These are phyloP conservation scores for Drosophila orena DNA, from an alignment of 1,140 invertebrate genomes.

Conservation along the genomic window DNA sequence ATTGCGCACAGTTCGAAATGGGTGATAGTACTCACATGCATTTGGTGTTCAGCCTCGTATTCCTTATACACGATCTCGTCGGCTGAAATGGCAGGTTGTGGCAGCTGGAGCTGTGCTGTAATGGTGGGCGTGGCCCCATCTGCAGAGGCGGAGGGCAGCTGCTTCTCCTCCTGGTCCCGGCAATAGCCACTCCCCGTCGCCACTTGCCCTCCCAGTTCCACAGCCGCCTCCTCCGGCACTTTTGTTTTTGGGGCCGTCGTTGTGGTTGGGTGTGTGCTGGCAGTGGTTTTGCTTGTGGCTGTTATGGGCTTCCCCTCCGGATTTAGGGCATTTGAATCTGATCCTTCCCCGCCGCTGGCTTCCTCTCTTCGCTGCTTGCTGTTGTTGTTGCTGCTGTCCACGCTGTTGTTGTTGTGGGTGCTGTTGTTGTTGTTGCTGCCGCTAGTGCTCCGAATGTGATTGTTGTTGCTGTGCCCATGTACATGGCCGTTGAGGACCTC, in stretches of 20 bases:
- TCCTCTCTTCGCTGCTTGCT: conserved; percentile 9
- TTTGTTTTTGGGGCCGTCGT: conserved; percentile 54
- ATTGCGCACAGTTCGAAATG: background rate
- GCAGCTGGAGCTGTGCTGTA: conserved; percentile 36
- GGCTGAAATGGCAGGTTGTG: conserved; percentile 70
- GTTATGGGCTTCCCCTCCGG: conserved; percentile 7
- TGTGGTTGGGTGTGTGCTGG: conserved; percentile 62
- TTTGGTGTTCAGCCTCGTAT: conserved; percentile 95
- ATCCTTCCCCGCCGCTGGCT: background rate
- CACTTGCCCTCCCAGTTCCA: background rate
- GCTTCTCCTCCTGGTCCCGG: conserved; percentile 11
- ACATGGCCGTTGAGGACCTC: conserved; percentile 58
- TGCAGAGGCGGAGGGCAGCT: conserved; percentile 42
- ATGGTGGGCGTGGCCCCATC: conserved; percentile 5
- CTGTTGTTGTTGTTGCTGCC: conserved; percentile 39
- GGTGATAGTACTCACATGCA: conserved; percentile 87
- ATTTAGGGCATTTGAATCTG: background rate
- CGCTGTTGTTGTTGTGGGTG: conserved; percentile 31
- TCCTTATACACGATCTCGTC: conserved; percentile 88
- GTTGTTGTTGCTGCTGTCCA: conserved; percentile 38
- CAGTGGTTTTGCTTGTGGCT: conserved; percentile 66
- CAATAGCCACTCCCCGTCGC: conserved; percentile 29
- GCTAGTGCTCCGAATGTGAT: conserved; percentile 57
- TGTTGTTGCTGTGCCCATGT: conserved; percentile 57
- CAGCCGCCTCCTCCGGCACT: background rate